These are phyloP conservation scores for Corapipo altera DNA, from an alignment of 2,113 vertebrate species.

Conservation along the genomic window DNA sequence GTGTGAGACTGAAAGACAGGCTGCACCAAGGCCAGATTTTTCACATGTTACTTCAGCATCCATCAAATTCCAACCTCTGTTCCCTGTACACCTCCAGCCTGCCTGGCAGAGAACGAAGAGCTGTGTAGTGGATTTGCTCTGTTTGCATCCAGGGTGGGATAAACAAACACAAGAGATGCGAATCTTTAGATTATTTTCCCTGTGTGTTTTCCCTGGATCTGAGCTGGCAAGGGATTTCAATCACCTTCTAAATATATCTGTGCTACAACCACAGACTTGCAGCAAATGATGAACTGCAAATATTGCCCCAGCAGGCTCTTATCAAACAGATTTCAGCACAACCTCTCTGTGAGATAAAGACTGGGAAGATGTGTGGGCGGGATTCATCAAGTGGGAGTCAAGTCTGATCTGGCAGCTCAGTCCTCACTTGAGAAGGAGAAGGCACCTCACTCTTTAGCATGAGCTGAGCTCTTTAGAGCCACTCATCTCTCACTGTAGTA, in stretches of 20 bases:
- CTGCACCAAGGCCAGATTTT: neutral
- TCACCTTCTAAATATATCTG: neutral
- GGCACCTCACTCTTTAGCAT: neutral
- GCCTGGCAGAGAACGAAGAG: neutral
- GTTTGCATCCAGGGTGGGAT: neutral
- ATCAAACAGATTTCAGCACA: neutral
- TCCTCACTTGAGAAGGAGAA: neutral
- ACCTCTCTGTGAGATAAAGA: neutral
- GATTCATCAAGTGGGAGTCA: neutral
- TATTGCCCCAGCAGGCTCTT: neutral
- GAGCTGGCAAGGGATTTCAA: constrained; percentile 1
- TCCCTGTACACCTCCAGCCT: neutral
- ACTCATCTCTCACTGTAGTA: neutral
- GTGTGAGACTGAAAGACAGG: neutral
- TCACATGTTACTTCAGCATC: neutral
- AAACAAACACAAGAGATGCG: neutral
- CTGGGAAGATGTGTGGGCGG: neutral
- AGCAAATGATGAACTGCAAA: neutral
- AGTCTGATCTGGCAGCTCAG: neutral
- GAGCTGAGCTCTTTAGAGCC: neutral
- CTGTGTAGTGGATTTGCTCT: neutral
- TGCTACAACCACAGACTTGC: neutral
- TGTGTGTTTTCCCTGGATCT: neutral
- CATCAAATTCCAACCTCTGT: neutral
- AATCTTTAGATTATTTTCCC: neutral